Conservation (phyloP, 2,888 invertebrate species). For the Synanthedon formicaeformis region DNA sequence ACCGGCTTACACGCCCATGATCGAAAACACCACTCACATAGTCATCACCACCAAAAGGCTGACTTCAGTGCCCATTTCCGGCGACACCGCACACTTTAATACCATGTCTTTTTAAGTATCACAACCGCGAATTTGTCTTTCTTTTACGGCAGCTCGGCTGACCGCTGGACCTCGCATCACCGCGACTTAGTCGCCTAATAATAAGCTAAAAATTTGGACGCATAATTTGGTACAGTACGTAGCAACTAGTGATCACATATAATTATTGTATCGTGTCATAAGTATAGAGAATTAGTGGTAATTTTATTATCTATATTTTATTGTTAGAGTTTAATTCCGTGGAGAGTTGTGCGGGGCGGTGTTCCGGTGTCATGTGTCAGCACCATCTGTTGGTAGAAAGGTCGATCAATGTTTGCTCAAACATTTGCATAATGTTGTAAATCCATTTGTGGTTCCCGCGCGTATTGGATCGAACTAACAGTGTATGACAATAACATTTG, state of each 20-base stretch:
- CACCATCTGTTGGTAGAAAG: slow-evolving; percentile 13
- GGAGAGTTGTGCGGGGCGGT: slow-evolving; percentile 7
- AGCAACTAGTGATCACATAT: slow-evolving; percentile 49
- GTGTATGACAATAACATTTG: no score
- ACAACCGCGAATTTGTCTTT: neutral
- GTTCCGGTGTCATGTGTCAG: slow-evolving; percentile 9
- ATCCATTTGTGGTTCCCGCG: slow-evolving; percentile 6
- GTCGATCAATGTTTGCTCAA: neutral
- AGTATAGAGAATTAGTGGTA: slow-evolving; percentile 23
- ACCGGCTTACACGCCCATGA: slow-evolving; percentile 25
- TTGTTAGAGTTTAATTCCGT: neutral
- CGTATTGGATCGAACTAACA: no score
- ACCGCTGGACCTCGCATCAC: slow-evolving; percentile 7
- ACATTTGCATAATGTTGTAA: no score
- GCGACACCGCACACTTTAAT: slow-evolving; percentile 7
- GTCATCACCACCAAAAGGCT: slow-evolving; percentile 7
- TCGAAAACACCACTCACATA: slow-evolving; percentile 18
- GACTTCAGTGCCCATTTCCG: slow-evolving; percentile 3
- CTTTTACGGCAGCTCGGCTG: slow-evolving; percentile 6
- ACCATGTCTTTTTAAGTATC: slow-evolving; percentile 4
- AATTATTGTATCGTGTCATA: slow-evolving; percentile 60
- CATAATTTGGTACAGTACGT: slow-evolving; percentile 50
- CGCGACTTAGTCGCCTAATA: slow-evolving; percentile 12
- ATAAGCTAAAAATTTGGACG: slow-evolving; percentile 59
- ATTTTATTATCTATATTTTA: slow-evolving; percentile 11